phyloP scores from a whole-genome alignment of 2,113 vertebrate species.

The Pelmatolapia mariae region DNA sequence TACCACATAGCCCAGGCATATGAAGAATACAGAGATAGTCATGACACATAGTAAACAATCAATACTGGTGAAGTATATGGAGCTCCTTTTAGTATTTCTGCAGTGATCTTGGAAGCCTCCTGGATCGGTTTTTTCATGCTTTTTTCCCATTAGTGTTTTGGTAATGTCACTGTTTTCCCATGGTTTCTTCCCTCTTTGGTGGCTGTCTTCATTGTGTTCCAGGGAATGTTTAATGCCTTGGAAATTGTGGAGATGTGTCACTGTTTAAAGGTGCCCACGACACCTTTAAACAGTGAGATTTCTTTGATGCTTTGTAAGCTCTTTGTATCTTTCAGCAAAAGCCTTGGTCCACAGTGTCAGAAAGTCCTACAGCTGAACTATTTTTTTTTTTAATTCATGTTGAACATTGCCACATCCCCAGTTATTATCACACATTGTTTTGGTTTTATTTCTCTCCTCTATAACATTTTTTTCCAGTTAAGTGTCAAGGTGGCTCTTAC shows the following conservation, averaged over 20 bases:
- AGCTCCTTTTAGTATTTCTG: neutral
- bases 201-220: neutral
- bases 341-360: neutral
- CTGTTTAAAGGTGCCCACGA: neutral
- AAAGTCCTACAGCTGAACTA: fast-evolving
- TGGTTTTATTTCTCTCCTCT: neutral
- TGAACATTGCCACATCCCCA: neutral
- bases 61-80: neutral
- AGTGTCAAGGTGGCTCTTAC: neutral
- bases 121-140: neutral
- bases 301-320: neutral
- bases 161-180: fast-evolving
- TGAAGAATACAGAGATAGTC: neutral
- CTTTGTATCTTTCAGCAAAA: neutral
- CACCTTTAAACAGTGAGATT: neutral
- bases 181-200: neutral
- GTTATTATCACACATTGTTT: neutral
- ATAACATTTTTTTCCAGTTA: neutral
- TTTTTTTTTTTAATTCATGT: neutral
- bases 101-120: neutral
- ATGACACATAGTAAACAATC: neutral
- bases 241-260: neutral
- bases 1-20: neutral
- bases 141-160: neutral
- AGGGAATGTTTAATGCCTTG: neutral